Base-by-base conservation (phyloP, 92 coral and sea anemone genomes). In the Epizoanthus illoricatus region DNA sequence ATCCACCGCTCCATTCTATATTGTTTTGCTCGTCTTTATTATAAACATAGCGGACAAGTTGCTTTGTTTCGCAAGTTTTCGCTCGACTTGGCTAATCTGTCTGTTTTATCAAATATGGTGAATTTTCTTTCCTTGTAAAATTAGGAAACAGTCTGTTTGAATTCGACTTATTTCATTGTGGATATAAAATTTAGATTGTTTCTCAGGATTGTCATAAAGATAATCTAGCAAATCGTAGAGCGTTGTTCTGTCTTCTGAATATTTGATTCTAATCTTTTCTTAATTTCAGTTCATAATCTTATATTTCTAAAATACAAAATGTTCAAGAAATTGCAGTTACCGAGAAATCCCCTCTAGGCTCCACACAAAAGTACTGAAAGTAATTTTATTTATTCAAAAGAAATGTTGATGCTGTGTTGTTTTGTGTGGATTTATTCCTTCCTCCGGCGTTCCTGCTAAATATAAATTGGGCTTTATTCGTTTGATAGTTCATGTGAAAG, bases 41-140 rank as follows among this genome's bases (percentile, higher is more conserved):
- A 57, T 71, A 71, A 71, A 71, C 33, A 71, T 54, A 42, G 60
- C 76, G 16, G 56, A 47, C 18, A 69, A 71, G 47, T 19, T 57
- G 60, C 40, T 3, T 2, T 71, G 57, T 47, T n/a, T 15, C 15
- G 33, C 60, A 24, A 17, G 73, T 33, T 33, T 69, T 69, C 41
- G 21, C 55, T 20, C n/a, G 52, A 47, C 40, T 68, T 69, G 73
- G 73, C 49, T 24, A 45, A n/a, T 71, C 60, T 20, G 52, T 17
- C 33, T 15, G 10, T 17, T 71, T 47, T 7, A 71, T 15, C 12
- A 10, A 18, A 21, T 19, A 49, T 49, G 15, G 56, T 49, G 56
- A 7, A 8, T 49, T 28, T 49, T 49, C 56, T 49, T 49, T 49
- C 56, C 12, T 49, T 49, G 18, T n/a, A 47, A 71, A 49, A 11